Evolutionary conservation across 2,113 vertebrate species (phyloP).

Genomic region (Scomber japonicus): DNA sequence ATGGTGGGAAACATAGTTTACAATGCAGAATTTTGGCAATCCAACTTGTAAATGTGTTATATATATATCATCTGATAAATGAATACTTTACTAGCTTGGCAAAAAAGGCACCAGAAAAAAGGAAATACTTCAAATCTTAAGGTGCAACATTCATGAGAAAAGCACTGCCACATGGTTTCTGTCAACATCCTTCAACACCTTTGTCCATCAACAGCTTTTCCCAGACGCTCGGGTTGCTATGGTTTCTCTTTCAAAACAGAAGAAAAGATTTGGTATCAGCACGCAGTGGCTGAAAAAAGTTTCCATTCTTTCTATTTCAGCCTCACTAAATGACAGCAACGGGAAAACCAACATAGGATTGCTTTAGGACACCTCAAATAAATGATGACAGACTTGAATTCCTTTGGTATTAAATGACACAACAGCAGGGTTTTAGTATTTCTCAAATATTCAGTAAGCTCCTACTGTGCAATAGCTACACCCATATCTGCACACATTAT

Average conservation of each 20-base stretch:
- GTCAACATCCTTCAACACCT: constrained; percentile 2
- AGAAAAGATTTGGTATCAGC: not conserved
- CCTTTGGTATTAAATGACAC: not conserved
- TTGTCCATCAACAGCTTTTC: not conserved
- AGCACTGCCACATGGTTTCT: not conserved
- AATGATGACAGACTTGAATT: constrained; percentile 12
- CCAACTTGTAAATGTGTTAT: too few species aligned
- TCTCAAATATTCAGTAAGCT: not conserved
- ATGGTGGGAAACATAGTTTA: too few species aligned
- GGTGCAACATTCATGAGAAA: not conserved
- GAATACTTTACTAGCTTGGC: too few species aligned
- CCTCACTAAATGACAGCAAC: not conserved
- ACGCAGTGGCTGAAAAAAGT: not conserved
- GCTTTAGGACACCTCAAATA: not conserved
- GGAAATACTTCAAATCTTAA: too few species aligned
- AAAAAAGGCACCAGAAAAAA: too few species aligned
- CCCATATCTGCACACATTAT: not conserved
- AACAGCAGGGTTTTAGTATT: not conserved
- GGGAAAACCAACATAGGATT: not conserved
- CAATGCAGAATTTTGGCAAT: too few species aligned
- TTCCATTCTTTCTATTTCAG: not conserved
- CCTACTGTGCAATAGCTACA: not conserved
- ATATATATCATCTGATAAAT: too few species aligned
- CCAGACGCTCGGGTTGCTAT: constrained; percentile 15
- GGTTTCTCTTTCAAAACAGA: constrained; percentile 9